These are phyloP conservation scores for Sebastes oblongus DNA, from an alignment of 2,797 vertebrate species.

Conservation along the genomic window DNA sequence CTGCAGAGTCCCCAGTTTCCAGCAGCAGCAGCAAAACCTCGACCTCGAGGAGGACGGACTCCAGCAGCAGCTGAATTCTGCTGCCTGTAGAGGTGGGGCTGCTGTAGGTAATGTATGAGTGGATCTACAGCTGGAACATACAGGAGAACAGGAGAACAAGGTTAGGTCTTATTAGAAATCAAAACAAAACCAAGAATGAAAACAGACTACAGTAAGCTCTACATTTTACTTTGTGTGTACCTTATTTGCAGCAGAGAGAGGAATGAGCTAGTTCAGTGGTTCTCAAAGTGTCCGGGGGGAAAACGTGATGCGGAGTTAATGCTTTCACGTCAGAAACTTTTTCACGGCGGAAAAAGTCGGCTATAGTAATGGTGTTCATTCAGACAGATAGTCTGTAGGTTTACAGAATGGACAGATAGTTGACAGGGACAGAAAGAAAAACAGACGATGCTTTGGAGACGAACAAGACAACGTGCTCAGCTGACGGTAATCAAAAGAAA, in stretches of 20 bases:
- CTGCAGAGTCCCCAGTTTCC: neutral
- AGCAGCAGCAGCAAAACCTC: neutral
- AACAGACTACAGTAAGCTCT: neutral
- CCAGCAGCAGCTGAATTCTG: neutral
- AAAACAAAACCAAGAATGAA: neutral
- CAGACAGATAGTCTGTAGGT: too few relatives aligned
- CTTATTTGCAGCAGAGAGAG: neutral
- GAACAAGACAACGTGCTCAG: fast-evolving
- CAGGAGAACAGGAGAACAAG: neutral
- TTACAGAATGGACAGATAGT: too few relatives aligned
- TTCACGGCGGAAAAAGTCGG: too few relatives aligned
- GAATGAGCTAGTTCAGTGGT: neutral
- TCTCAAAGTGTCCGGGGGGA: too few relatives aligned
- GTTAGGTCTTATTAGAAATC: neutral
- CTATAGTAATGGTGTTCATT: too few relatives aligned
- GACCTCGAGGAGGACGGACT: neutral
- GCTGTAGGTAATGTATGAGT: neutral
- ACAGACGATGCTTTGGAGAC: too few relatives aligned
- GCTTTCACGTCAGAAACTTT: too few relatives aligned
- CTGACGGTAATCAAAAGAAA: too few relatives aligned
- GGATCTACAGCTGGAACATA: neutral
- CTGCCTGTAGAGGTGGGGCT: neutral
- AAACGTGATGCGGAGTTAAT: too few relatives aligned
- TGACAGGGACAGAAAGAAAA: too few relatives aligned
- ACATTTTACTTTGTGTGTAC: neutral